A percentile compares a stretch with the other conserved stretches of the same genome.
phyloP scores from a whole-genome alignment of 1,140 invertebrate species.

The Adoxophyes honmai region DNA sequence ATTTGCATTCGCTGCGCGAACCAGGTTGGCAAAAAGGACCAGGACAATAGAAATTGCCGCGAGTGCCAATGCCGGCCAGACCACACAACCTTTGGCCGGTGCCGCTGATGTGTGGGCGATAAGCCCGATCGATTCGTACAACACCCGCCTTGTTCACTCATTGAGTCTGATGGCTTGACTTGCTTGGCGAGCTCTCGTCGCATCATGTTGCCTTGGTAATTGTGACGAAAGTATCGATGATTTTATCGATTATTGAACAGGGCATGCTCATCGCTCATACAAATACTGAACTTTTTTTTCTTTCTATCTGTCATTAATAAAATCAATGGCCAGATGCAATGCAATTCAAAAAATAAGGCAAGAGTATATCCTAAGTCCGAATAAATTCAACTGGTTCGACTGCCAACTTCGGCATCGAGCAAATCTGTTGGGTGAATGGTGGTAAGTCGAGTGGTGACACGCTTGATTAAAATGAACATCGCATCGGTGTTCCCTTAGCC shows the following conservation, averaged over 20 bases:
- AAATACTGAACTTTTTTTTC: too few species aligned
- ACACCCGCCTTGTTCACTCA: slow-evolving; percentile 19
- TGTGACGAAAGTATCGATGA: slow-evolving; percentile 59
- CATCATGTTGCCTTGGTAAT: slow-evolving; percentile 47
- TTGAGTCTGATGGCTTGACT: not conserved
- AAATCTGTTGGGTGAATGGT: not conserved
- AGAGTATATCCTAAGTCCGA: too few species aligned
- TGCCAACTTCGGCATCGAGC: too few species aligned
- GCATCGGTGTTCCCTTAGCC: not conserved
- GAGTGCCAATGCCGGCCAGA: slow-evolving; percentile 36
- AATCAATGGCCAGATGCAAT: too few species aligned
- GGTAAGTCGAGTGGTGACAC: slow-evolving; percentile 21
- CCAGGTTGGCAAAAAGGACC: slow-evolving; percentile 46
- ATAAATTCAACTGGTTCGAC: too few species aligned
- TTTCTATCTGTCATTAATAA: too few species aligned
- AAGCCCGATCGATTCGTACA: slow-evolving; percentile 45
- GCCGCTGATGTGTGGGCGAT: slow-evolving; percentile 35
- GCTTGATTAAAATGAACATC: slow-evolving; percentile 33
- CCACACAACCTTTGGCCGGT: not conserved
- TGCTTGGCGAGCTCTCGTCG: slow-evolving; percentile 31
- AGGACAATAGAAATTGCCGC: slow-evolving; percentile 37
- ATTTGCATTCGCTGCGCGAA: slow-evolving; percentile 45
- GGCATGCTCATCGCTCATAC: too few species aligned
- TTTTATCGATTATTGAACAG: slow-evolving; percentile 41
- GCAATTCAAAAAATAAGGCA: too few species aligned